Base-by-base conservation (phyloP, 2,888 invertebrate species). In the Piscicola geometra region DNA sequence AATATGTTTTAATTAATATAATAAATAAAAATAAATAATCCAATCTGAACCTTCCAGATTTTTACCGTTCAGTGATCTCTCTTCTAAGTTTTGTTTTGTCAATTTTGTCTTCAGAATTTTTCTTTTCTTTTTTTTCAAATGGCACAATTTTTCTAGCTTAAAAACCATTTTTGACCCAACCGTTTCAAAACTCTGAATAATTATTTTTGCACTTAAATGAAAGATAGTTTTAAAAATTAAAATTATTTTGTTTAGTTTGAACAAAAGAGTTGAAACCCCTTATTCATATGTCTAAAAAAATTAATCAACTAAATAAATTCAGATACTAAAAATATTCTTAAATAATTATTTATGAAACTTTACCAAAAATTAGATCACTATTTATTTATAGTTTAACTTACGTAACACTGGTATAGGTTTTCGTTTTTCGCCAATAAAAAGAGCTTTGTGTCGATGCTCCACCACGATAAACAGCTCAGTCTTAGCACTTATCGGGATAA, bases 361-460 rank as follows among this genome's bases (percentile, higher is more conserved):
- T n/a, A n/a, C n/a, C n/a, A n/a, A n/a, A n/a, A n/a, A n/a, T n/a
- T n/a, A n/a, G n/a, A n/a, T n/a, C n/a, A n/a, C n/a, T n/a, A n/a
- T n/a, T n/a, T n/a, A n/a, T n/a, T n/a, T n/a, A n/a, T n/a, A n/a
- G n/a, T n/a, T n/a, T n/a, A n/a, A 56, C 21, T 3, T 5, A 56
- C 60, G n/a, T 56, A 56, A 25, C 60, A 56, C n/a, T 56, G 3
- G 60, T 18, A 56, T 15, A 18, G 21, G n/a, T 25, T 3, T 18
- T 18, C 3, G 25, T 25, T 18, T 18, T 25, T 56, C 15, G n/a
- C 60, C 15, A 56, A n/a, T 9, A 56, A n/a, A n/a, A 56, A 56
- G 60, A 56, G 60, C n/a, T 56, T 56, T 56, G 60, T n/a, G 3
- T 5, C 60, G n/a, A 25, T n/a, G n/a, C 60, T 56, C 60, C 60